A percentile compares a stretch with the other conserved stretches of the same genome.
Evolutionary conservation across 2,113 vertebrate genomes (phyloP).

Genomic region (Pelmatolapia mariae): DNA sequence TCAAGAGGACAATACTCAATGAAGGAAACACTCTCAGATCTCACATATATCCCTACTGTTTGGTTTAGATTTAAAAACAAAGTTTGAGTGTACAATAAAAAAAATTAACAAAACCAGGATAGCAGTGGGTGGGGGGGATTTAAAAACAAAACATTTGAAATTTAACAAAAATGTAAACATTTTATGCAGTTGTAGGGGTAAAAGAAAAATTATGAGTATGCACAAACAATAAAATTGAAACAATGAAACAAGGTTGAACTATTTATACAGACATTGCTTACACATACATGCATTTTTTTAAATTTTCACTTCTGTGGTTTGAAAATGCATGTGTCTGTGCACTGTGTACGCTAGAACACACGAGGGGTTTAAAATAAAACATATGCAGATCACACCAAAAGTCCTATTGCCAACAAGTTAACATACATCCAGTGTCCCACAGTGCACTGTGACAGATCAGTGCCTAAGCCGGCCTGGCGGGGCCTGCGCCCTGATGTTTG

Average conservation of each 20-base stretch:
- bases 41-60: constrained; percentile 40
- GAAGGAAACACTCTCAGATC: constrained; percentile 53
- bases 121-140: background rate
- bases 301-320: constrained; percentile 19
- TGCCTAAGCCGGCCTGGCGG: constrained; percentile 63
- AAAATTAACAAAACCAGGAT: background rate
- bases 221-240: background rate
- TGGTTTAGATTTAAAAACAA: constrained; percentile 26
- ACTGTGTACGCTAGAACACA: constrained; percentile 30
- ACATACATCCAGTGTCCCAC: constrained; percentile 53
- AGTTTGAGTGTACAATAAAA: constrained; percentile 32
- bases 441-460: constrained; percentile 59
- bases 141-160: background rate
- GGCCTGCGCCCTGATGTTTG: constrained; percentile 69
- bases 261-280: background rate
- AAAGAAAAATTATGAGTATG: background rate
- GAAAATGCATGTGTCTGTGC: background rate
- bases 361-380: constrained; percentile 48
- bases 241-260: background rate
- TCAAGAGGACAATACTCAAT: constrained; percentile 56
- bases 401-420: constrained; percentile 47
- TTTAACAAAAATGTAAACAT: background rate
- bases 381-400: constrained; percentile 48
- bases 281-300: background rate
- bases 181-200: background rate